Evolutionary conservation across 2,888 invertebrate species (phyloP).

Genomic region (Dysmachus trigonus): DNA sequence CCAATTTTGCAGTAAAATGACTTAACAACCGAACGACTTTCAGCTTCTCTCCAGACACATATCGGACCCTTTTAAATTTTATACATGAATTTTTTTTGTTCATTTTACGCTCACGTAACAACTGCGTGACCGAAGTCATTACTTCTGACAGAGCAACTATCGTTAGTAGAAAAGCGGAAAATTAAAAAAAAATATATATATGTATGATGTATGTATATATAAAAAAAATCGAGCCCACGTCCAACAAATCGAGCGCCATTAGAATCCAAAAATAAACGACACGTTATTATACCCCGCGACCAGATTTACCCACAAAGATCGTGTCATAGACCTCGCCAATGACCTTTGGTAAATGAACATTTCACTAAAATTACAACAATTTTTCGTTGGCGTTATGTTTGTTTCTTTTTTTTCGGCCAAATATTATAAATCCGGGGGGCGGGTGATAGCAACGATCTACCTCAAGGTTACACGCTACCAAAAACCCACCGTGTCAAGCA

Average conservation of each 20-base stretch:
- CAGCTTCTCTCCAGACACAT: neutral
- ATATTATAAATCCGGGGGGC: neutral
- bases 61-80: neutral
- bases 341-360: slow-evolving; percentile 38
- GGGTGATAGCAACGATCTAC: slow-evolving; percentile 29
- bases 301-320: neutral
- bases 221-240: neutral
- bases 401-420: neutral
- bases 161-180: neutral
- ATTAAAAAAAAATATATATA: neutral
- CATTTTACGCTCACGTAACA: neutral
- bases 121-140: slow-evolving; percentile 16
- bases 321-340: slow-evolving; percentile 36
- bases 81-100: neutral
- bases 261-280: slow-evolving; percentile 32
- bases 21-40: neutral
- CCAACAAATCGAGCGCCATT: neutral
- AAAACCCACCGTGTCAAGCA: neutral
- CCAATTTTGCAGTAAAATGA: neutral
- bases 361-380: slow-evolving; percentile 17
- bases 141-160: slow-evolving; percentile 8
- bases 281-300: neutral
- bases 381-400: neutral
- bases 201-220: no score
- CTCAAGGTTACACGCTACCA: slow-evolving; percentile 32